Evolutionary conservation across 1,140 invertebrate species (phyloP).

Genomic region (Zaprionus ornatus): DNA sequence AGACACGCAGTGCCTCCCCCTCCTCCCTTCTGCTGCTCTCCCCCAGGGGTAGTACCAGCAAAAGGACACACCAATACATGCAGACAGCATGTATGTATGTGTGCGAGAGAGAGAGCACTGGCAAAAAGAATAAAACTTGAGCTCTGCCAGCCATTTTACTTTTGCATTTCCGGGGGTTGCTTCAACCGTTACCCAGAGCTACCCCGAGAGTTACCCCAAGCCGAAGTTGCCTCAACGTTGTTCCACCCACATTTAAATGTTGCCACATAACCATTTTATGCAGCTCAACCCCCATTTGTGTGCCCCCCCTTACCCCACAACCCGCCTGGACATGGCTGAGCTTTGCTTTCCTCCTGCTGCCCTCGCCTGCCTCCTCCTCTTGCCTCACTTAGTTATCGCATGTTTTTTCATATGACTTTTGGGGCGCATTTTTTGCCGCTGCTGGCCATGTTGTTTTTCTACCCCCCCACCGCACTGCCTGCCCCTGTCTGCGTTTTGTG

Average conservation of each 20-base stretch:
- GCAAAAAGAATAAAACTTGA: conserved; percentile 77
- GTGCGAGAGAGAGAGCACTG: conserved; percentile 24
- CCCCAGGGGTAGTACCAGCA: conserved; percentile 27
- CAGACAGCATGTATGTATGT: conserved; percentile 22
- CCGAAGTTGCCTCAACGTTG: conserved; percentile 7
- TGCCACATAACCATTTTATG: conserved; percentile 63
- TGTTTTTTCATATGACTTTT: conserved; percentile 81
- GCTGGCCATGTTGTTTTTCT: conserved; percentile 42
- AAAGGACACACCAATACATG: conserved; percentile 32
- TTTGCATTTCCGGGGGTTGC: conserved; percentile 66
- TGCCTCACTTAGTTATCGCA: conserved; percentile 59
- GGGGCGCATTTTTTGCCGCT: conserved; percentile 60
- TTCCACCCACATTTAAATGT: conserved; percentile 76
- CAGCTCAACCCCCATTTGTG: conserved; percentile 24
- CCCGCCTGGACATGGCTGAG: background rate
- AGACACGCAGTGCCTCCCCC: conserved; percentile 8
- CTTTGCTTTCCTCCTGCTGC: background rate
- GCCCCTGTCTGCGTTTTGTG: conserved; percentile 11
- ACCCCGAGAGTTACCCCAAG: background rate
- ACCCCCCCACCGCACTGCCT: background rate
- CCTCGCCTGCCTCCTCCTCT: background rate
- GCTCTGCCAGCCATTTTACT: conserved; percentile 82
- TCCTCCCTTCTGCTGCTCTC: conserved; percentile 8
- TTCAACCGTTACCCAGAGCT: conserved; percentile 5
- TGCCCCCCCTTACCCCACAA: background rate